phyloP scores from a whole-genome alignment of 2,797 vertebrate species.

The Caiman crocodilus region DNA sequence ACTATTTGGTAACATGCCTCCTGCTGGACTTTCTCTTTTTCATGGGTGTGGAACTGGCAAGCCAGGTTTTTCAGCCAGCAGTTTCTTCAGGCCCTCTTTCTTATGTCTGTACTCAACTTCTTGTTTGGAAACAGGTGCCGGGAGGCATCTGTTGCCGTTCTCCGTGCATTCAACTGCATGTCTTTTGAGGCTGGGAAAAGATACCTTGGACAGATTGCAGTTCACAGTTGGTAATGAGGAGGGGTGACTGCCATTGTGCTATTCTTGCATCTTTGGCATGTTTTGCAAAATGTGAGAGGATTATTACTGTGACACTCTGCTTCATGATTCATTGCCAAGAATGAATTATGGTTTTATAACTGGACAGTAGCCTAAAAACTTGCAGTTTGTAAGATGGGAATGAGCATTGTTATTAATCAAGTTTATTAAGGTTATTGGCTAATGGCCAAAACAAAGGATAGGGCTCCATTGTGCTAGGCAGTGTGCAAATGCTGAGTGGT shows the following conservation, averaged over 20 bases:
- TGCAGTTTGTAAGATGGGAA: conserved; percentile 30
- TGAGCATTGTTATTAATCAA: conserved; percentile 27
- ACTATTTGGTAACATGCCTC: background rate
- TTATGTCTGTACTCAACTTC: background rate
- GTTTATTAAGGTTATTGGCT: conserved; percentile 33
- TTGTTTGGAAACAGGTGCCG: background rate
- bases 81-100: background rate
- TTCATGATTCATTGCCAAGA: conserved; percentile 59
- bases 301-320: conserved; percentile 65
- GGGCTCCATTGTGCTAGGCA: background rate
- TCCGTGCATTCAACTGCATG: conserved; percentile 15
- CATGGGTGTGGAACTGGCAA: background rate
- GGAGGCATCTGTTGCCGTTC: background rate
- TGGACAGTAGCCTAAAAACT: conserved; percentile 60
- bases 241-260: background rate
- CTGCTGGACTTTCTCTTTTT: conserved; percentile 21
- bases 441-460: background rate
- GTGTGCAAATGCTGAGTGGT: background rate
- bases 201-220: conserved; percentile 35
- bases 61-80: background rate
- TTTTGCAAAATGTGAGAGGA: conserved; percentile 63
- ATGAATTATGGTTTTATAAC: conserved; percentile 66
- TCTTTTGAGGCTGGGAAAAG: conserved; percentile 35
- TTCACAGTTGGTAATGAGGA: conserved; percentile 51
- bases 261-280: conserved; percentile 12